Conservation (phyloP, 2,888 invertebrate species). For the Chironomus tentans region DNA sequence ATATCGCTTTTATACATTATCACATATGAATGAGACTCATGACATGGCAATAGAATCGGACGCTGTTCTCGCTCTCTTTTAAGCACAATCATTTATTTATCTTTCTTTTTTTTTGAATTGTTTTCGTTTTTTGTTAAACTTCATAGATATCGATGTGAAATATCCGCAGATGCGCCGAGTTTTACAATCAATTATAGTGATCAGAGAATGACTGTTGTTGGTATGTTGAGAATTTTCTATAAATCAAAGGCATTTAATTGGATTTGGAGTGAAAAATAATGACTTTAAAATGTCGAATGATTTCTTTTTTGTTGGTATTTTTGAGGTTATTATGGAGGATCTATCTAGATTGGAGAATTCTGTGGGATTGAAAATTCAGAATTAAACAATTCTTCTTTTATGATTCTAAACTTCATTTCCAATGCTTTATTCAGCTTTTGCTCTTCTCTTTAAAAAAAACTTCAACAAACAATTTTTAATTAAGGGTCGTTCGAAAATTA, state of each 20-base stretch:
- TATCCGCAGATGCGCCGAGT: conserved; percentile 15
- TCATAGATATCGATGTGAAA: conserved; percentile 14
- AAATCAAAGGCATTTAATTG: not conserved
- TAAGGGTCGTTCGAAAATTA: too few relatives aligned
- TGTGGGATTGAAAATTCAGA: not conserved
- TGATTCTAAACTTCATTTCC: too few relatives aligned
- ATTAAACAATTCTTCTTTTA: too few relatives aligned
- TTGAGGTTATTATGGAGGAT: too few relatives aligned
- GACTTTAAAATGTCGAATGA: not conserved
- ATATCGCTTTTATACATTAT: not conserved
- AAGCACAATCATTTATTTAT: not conserved
- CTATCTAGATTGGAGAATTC: too few relatives aligned
- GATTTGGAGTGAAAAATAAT: not conserved
- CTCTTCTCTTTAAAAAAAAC: too few relatives aligned
- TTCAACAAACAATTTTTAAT: too few relatives aligned
- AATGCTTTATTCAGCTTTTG: too few relatives aligned
- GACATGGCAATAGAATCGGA: not conserved
- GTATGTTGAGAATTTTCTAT: not conserved
- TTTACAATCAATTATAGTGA: not conserved
- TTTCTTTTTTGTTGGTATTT: not conserved
- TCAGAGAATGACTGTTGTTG: conserved; percentile 16
- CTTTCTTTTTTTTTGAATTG: not conserved
- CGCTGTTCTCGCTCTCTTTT: not conserved
- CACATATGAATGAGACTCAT: not conserved
- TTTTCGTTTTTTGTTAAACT: too few relatives aligned